These are phyloP conservation scores for Panagrolaimus sp. DNA, from an alignment of 1,140 invertebrate species.

Conservation along the genomic window DNA sequence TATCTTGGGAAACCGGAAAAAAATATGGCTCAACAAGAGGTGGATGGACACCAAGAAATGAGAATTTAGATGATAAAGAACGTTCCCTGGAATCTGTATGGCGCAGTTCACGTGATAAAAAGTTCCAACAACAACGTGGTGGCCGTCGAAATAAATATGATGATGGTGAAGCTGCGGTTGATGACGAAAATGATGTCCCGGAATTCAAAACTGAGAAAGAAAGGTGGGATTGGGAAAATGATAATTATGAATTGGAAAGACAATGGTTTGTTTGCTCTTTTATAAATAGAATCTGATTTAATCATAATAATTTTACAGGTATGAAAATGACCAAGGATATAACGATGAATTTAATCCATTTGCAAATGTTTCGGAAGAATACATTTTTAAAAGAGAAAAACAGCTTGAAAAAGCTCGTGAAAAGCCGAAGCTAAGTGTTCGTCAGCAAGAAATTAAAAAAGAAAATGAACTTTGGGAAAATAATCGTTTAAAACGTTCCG, in stretches of 20 bases:
- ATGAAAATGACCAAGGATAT: conserved; percentile 84
- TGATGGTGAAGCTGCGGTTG: conserved; percentile 18
- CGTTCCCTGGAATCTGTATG: neutral
- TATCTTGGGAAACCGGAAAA: conserved; percentile 20
- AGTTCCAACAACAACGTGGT: conserved; percentile 20
- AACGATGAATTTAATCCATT: conserved; percentile 90
- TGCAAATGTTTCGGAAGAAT: conserved; percentile 69
- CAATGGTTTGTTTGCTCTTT: conserved; percentile 86
- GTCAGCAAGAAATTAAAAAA: conserved; percentile 59
- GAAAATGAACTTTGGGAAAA: conserved; percentile 98
- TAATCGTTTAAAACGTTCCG: conserved; percentile 74
- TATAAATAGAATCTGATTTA: neutral
- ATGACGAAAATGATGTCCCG: conserved; percentile 22
- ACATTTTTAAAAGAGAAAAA: conserved; percentile 52
- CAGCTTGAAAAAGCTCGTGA: conserved; percentile 50
- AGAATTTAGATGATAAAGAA: neutral
- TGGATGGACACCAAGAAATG: neutral
- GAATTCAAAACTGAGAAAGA: conserved; percentile 64
- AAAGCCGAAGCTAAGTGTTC: conserved; percentile 53
- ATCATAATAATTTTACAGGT: conserved; percentile 65
- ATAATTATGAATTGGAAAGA: conserved; percentile 81
- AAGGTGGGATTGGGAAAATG: conserved; percentile 78
- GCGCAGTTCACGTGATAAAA: conserved; percentile 13
- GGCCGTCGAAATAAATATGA: neutral
- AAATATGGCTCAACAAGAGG: conserved; percentile 7